Evolutionary conservation across 2,797 vertebrate genomes (phyloP), one percentile per base, ranked within the genome.

Genomic region (Syngnathus rostellatus): DNA sequence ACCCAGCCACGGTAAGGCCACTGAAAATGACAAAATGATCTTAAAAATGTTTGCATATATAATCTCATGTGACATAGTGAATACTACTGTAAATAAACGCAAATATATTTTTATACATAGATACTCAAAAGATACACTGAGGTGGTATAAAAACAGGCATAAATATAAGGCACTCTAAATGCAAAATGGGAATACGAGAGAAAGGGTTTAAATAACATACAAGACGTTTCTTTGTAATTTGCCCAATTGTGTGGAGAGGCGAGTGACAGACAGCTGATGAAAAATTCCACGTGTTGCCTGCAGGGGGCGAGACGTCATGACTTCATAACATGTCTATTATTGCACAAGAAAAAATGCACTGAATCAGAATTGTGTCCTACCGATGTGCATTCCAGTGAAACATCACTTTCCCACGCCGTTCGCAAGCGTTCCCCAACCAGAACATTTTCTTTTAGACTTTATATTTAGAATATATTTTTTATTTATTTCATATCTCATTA

Each of bases 91-190:
- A 88, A 87, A 86, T 87, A 79, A 87, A 87, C 78, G 50, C 19
- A 23, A 19, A 39, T 61, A 41, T 41, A 41, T 48, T 25, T 25
- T 46, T 80, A 81, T 79, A 83, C 81, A 83, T 9, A 75, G 79
- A 89, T 87, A 90, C 76, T 86, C 66, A 81, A 88, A 88, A 74
- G 81, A 87, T 89, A 88, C 88, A 86, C 77, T 87, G 83, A 91
- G 84, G 87, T 78, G 78, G 89, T 85, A 88, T 89, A 94, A 89
- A 89, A 95, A 94, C 90, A 97, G 94, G 93, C 94, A 95, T 94
- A 94, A 96, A 95, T 98, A 97, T 99, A 99, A 99, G 96, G 96
- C 96, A 99, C 96, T 99, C 94, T 99, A 99, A 95, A 99, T 97
- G 95, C 90, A 91, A 94, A 95, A 93, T 83, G 78, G 90, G 90